Evolutionary conservation across 1,140 invertebrate genomes (phyloP).

Genomic region (Nylanderia fulva): DNA sequence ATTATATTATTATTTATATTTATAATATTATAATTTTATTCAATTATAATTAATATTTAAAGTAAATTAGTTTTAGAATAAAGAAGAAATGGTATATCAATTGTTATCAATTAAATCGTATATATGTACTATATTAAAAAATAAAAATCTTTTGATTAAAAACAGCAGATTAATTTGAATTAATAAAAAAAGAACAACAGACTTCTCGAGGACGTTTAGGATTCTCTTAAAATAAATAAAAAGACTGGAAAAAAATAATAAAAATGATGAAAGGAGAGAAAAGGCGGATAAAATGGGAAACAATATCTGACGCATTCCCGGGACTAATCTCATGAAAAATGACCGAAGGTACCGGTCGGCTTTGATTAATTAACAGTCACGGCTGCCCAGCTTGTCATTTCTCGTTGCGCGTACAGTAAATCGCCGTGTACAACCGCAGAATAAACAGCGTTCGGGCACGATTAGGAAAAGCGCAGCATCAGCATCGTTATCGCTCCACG

Average conservation of each 20-base stretch:
- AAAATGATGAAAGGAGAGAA: not conserved
- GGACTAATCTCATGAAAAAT: constrained; percentile 50
- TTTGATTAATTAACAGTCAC: constrained; percentile 59
- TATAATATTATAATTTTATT: too few species aligned
- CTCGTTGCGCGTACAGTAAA: constrained; percentile 44
- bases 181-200: too few species aligned
- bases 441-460: constrained; percentile 30
- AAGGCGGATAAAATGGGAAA: not conserved
- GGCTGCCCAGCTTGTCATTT: constrained; percentile 44
- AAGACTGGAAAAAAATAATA: not conserved
- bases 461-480: constrained; percentile 57
- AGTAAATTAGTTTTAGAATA: too few species aligned
- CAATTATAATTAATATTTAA: too few species aligned
- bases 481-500: constrained; percentile 52
- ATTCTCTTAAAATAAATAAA: too few species aligned
- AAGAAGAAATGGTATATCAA: too few species aligned
- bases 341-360: constrained; percentile 14
- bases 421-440: constrained; percentile 38
- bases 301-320: not conserved
- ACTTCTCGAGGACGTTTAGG: too few species aligned
- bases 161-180: too few species aligned
- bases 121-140: too few species aligned
- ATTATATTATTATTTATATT: too few species aligned
- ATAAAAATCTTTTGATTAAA: too few species aligned
- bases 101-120: too few species aligned